These are phyloP conservation scores for Seriola dumerili DNA, from an alignment of 2,113 vertebrate genomes.

Conservation along the genomic window DNA sequence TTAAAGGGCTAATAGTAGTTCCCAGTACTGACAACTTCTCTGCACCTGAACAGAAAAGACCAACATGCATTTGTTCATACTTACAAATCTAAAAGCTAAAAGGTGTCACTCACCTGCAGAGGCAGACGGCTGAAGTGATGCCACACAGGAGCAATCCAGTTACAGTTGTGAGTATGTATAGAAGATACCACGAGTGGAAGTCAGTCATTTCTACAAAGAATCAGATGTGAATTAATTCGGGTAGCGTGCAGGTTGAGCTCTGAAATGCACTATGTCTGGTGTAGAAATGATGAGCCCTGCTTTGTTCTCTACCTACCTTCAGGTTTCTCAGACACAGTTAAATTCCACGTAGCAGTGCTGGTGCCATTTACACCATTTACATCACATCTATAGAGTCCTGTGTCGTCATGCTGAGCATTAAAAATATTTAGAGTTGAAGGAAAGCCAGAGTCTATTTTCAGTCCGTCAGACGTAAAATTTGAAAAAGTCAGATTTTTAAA, in stretches of 20 bases:
- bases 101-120: constrained; percentile 49
- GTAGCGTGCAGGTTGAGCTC: background rate
- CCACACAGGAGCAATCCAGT: constrained; percentile 18
- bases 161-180: background rate
- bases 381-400: constrained; percentile 39
- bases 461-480: constrained; percentile 37
- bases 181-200: background rate
- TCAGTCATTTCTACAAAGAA: background rate
- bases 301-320: constrained; percentile 36
- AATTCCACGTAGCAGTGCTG: background rate
- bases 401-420: constrained; percentile 32
- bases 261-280: background rate
- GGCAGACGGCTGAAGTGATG: constrained; percentile 18
- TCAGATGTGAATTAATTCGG: background rate
- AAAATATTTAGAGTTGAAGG: constrained; percentile 9
- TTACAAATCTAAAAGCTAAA: background rate
- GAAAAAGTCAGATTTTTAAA: fast-evolving
- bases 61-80: too few relatives aligned
- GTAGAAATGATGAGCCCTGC: background rate
- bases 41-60: background rate
- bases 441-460: background rate
- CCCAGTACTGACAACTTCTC: background rate
- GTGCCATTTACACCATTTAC: fast-evolving
- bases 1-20: background rate
- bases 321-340: constrained; percentile 23